Evolutionary conservation across 2,888 invertebrate species (phyloP), one percentile per base, ranked within the genome.

Genomic region (Aphidoletes aphidimyza): DNA sequence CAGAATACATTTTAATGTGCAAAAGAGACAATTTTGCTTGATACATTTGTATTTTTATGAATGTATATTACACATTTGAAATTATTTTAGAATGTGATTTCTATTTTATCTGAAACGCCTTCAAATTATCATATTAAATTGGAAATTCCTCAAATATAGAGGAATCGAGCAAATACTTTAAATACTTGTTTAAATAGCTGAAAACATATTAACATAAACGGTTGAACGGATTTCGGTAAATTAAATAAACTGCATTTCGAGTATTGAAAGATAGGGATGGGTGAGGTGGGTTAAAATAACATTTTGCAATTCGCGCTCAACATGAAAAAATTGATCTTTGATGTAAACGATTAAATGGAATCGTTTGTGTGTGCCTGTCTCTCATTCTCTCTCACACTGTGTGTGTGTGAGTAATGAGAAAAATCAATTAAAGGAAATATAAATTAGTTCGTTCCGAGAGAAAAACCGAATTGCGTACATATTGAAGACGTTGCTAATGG

Each of bases 401-500:
- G 42, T 42, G 14, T 42, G 42, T 42, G 42, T 42, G 42, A 9
- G 54, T 26, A 22, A 54, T 22, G 54, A 54, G 54, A 54, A 54
- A 54, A 54, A 54, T 54, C 54, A 54, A 54, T 54, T 54, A 54
- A 54, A 54, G 54, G 22, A 54, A 54, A 54, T 54, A 54, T 26
- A 54, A 54, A 54, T 54, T 54, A n/a, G 54, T 47, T 19, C 19
- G 47, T 47, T 47, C 17, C 17, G 47, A 11, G 19, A 47, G 47
- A 47, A 47, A 47, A 17, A 17, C 2, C 2, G 47, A 11, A 47
- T 14, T 47, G n/a, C n/a, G n/a, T n/a, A n/a, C n/a, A n/a, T n/a
- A n/a, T n/a, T n/a, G n/a, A n/a, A n/a, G n/a, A n/a, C n/a, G n/a
- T n/a, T n/a, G n/a, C n/a, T n/a, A n/a, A n/a, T n/a, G n/a, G n/a